Conservation (phyloP, 1,140 invertebrate species). For the Drosophila jambulina region DNA sequence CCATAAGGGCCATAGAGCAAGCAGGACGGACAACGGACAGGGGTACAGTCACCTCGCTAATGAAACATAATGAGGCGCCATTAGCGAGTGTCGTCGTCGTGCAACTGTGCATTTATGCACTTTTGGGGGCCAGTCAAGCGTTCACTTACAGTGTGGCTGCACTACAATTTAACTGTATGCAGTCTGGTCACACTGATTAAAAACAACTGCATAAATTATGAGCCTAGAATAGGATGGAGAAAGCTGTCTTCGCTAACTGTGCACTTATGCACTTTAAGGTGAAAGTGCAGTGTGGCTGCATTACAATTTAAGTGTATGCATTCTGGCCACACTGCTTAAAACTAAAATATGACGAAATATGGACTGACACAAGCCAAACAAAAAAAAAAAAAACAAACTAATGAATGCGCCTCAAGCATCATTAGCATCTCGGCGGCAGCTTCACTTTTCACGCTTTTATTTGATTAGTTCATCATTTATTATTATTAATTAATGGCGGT, state of each 20-base stretch:
- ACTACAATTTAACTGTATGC: not conserved
- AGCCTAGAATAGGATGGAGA: too few relatives aligned
- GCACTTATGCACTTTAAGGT: too few relatives aligned
- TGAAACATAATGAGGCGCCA: conserved; percentile 78
- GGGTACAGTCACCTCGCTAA: conserved; percentile 47
- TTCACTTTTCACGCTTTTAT: conserved; percentile 81
- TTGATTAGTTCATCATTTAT: conserved; percentile 81
- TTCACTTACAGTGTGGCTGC: conserved; percentile 37
- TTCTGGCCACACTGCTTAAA: conserved; percentile 10
- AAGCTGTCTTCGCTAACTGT: too few relatives aligned
- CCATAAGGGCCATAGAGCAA: not conserved
- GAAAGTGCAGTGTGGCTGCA: conserved; percentile 10
- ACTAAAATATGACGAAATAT: not conserved
- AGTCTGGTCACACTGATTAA: not conserved
- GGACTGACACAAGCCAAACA: not conserved
- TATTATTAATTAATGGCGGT: conserved; percentile 74
- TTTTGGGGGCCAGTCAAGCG: conserved; percentile 64
- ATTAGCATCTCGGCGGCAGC: conserved; percentile 22
- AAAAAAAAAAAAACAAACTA: not conserved
- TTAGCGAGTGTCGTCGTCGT: conserved; percentile 60
- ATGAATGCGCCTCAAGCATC: conserved; percentile 42
- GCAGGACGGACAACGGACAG: not conserved
- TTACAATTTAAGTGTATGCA: not conserved
- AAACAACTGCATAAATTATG: too few relatives aligned
- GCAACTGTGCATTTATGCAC: conserved; percentile 68